Percentiles rank a stretch among this genome's conserved stretches.
These are phyloP conservation scores for Philypnodon macrostomus DNA, from an alignment of 2,797 vertebrate genomes.

Conservation along the genomic window DNA sequence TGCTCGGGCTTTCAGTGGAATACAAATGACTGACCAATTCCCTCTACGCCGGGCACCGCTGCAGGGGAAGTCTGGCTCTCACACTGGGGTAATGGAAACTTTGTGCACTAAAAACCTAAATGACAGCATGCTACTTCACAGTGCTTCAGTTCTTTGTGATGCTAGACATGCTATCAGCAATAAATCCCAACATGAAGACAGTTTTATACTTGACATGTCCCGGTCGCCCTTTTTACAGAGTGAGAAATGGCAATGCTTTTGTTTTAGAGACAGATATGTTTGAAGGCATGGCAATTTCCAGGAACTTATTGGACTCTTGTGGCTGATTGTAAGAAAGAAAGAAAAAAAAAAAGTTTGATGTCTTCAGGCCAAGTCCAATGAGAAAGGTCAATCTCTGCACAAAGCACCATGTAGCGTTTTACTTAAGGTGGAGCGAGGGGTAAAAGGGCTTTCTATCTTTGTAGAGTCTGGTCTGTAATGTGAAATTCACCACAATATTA, in stretches of 20 bases:
- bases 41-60: conserved; percentile 30
- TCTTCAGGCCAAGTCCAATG: conserved; percentile 43
- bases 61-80: conserved; percentile 28
- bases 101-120: conserved; percentile 26
- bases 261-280: conserved; percentile 52
- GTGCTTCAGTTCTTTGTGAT: conserved; percentile 15
- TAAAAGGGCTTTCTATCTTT: conserved; percentile 10
- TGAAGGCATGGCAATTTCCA: conserved; percentile 26
- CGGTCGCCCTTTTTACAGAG: conserved; percentile 11
- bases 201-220: conserved; percentile 28
- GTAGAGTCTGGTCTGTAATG: background rate
- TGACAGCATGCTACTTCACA: no score
- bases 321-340: conserved; percentile 48
- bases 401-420: conserved; percentile 26
- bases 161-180: conserved; percentile 17
- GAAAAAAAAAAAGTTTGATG: conserved; percentile 27
- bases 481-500: conserved; percentile 4
- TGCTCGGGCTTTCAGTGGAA: conserved; percentile 34
- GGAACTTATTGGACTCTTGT: conserved; percentile 62
- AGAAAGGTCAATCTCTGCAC: conserved; percentile 59
- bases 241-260: conserved; percentile 48
- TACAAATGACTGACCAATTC: conserved; percentile 49
- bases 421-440: conserved; percentile 45
- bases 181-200: conserved; percentile 42
- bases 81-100: conserved; percentile 26